Conservation (phyloP, 1,140 invertebrate species). For the Drosophila nebulosa region DNA sequence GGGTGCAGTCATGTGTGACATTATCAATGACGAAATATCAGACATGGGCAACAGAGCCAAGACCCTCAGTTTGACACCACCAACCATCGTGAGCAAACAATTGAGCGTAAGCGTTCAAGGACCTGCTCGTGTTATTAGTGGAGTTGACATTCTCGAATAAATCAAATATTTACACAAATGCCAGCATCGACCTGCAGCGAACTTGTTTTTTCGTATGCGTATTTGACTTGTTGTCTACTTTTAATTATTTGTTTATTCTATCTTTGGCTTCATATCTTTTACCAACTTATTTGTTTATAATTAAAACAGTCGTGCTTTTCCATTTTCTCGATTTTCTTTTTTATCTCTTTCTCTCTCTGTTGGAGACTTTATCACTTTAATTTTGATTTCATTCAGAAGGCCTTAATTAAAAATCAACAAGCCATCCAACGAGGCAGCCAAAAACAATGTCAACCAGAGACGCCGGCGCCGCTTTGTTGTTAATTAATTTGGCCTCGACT, state of each 20-base stretch:
- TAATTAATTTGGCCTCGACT: conserved; percentile 68
- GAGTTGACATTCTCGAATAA: conserved; percentile 49
- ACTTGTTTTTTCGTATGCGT: neutral
- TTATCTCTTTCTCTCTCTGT: neutral
- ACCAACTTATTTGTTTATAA: conserved; percentile 66
- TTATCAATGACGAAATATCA: conserved; percentile 64
- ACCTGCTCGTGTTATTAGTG: conserved; percentile 49
- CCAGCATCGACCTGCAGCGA: conserved; percentile 52
- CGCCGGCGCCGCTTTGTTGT: conserved; percentile 45
- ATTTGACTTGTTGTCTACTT: conserved; percentile 49
- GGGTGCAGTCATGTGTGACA: conserved; percentile 60
- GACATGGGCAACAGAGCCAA: neutral
- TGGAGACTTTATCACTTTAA: conserved; percentile 46
- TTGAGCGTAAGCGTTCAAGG: conserved; percentile 29
- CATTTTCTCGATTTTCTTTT: conserved; percentile 28
- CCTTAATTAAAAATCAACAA: conserved; percentile 72
- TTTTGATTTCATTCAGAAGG: conserved; percentile 54
- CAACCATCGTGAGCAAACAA: conserved; percentile 36
- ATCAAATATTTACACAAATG: conserved; percentile 65
- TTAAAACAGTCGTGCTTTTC: conserved; percentile 45
- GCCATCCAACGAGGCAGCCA: neutral
- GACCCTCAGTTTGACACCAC: conserved; percentile 34
- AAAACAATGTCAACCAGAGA: conserved; percentile 1
- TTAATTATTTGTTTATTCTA: conserved; percentile 74
- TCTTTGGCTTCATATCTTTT: conserved; percentile 42